Evolutionary conservation across 2,888 invertebrate genomes (phyloP).

Genomic region (Mimumesa dahlbomi): DNA sequence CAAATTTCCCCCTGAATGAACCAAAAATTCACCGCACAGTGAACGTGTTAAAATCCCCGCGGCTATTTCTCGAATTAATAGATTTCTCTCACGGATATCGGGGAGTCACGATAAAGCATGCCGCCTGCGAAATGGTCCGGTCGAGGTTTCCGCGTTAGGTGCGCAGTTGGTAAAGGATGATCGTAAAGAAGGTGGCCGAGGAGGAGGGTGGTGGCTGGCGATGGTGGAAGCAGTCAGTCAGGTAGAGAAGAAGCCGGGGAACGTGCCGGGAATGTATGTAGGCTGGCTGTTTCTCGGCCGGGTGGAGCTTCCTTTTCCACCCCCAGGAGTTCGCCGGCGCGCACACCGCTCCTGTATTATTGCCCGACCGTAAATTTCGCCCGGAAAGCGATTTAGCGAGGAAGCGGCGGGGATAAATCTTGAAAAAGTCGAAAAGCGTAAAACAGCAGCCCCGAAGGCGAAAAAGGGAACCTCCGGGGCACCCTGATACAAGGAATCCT

Average conservation of each 20-base stretch:
- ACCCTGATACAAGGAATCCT: slow-evolving; percentile 60
- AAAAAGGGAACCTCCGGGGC: slow-evolving; percentile 37
- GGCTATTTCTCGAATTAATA: no score
- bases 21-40: no score
- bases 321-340: slow-evolving; percentile 33
- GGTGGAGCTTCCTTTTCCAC: slow-evolving; percentile 58
- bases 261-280: slow-evolving; percentile 76
- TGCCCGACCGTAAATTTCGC: slow-evolving; percentile 79
- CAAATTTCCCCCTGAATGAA: no score
- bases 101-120: no score
- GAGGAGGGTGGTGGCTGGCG: no score
- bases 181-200: slow-evolving; percentile 52
- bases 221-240: slow-evolving; percentile 66
- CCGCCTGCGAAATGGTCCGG: slow-evolving; percentile 30
- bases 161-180: slow-evolving; percentile 27
- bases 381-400: slow-evolving; percentile 80
- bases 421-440: slow-evolving; percentile 80
- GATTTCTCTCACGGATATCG: no score
- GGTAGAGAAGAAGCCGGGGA: slow-evolving; percentile 71
- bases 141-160: slow-evolving; percentile 10
- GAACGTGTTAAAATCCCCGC: no score
- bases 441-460: slow-evolving; percentile 57
- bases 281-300: slow-evolving; percentile 65
- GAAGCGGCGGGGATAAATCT: slow-evolving; percentile 79
- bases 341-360: slow-evolving; percentile 70